A percentile compares a stretch with the other conserved stretches of the same genome.
phyloP scores from a whole-genome alignment of 2,113 vertebrate species.

The Petrocephalus microphthalmus region DNA sequence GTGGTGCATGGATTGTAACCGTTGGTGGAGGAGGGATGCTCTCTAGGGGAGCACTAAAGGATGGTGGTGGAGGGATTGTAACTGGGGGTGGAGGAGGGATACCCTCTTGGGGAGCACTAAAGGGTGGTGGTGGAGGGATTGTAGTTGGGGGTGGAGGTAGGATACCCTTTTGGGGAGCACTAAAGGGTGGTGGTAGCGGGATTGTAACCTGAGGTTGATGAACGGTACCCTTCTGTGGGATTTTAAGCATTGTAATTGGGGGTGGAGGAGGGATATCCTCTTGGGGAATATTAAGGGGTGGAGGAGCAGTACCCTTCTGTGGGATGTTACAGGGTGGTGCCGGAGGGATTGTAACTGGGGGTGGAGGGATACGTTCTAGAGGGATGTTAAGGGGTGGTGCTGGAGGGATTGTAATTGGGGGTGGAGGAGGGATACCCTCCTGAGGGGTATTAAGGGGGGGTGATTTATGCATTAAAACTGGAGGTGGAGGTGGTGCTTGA shows the following conservation, averaged over 20 bases:
- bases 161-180: neutral
- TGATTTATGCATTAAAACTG: neutral
- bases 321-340: slow-evolving; percentile 17
- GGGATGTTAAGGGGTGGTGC: slow-evolving; percentile 4
- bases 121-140: slow-evolving; percentile 31
- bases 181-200: slow-evolving; percentile 14
- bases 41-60: slow-evolving; percentile 17
- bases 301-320: neutral
- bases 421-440: neutral
- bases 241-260: neutral
- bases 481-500: slow-evolving; percentile 11
- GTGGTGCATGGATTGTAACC: too few species aligned
- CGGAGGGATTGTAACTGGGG: neutral
- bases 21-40: neutral
- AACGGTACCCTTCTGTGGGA: slow-evolving; percentile 9
- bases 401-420: neutral
- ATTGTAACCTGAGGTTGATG: neutral
- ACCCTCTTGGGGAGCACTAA: slow-evolving; percentile 12
- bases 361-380: neutral
- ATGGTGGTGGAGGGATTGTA: slow-evolving; percentile 26
- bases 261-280: neutral
- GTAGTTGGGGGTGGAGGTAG: neutral
- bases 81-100: neutral
- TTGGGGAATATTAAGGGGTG: slow-evolving; percentile 19
- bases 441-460: neutral